These are phyloP conservation scores for Clunio marinus DNA, from an alignment of 2,888 invertebrate genomes.

Conservation along the genomic window DNA sequence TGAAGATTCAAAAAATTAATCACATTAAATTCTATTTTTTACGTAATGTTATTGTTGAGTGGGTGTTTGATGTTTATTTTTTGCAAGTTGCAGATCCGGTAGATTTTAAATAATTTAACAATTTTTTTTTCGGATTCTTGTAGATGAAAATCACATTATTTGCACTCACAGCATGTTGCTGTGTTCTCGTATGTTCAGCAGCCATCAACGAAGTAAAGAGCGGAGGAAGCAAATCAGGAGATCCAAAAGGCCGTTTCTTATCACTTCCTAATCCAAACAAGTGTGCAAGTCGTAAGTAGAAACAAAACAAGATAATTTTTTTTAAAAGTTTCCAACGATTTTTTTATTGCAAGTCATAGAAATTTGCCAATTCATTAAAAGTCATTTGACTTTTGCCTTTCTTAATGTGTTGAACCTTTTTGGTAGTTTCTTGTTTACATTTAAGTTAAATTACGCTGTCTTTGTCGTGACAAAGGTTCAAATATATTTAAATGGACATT, in stretches of 20 bases:
- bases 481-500: background rate
- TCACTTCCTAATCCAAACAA: conserved; percentile 76
- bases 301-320: no score
- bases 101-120: background rate
- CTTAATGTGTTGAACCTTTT: no score
- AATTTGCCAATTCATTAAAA: background rate
- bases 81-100: conserved; percentile 10
- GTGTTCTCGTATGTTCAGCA: conserved; percentile 57
- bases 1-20: background rate
- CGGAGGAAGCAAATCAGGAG: background rate
- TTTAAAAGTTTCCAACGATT: no score
- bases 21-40: background rate
- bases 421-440: no score
- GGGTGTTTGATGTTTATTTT: background rate
- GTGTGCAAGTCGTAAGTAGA: conserved; percentile 76
- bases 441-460: no score
- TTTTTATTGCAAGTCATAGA: background rate
- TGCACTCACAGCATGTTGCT: conserved; percentile 56
- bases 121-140: conserved; percentile 42
- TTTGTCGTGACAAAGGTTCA: no score
- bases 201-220: conserved; percentile 48
- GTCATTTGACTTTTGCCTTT: background rate
- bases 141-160: conserved; percentile 70
- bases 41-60: no score
- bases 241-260: conserved; percentile 64